phyloP scores from a whole-genome alignment of 2,888 invertebrate genomes.

The Trichopria drosophilae region DNA sequence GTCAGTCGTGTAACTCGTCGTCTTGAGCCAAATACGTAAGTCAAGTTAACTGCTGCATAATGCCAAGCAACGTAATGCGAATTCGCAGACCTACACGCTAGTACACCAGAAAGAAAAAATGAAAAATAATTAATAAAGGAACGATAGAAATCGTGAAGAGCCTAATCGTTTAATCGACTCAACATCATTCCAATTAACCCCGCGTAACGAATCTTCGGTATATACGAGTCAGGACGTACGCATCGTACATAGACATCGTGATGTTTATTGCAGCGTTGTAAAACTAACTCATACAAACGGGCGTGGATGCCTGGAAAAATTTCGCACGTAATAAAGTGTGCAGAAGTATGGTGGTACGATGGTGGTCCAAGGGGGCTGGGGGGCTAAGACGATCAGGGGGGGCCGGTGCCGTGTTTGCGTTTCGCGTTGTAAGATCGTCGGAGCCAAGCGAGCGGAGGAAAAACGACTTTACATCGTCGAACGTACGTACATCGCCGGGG shows the following conservation, averaged over 20 bases:
- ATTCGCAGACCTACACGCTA: no score
- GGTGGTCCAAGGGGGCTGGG: no score
- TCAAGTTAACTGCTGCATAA: no score
- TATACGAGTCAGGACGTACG: conserved; percentile 2
- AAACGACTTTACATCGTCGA: conserved; percentile 47
- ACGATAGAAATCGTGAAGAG: no score
- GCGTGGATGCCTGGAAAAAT: conserved; percentile 43
- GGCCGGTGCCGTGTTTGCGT: conserved; percentile 21
- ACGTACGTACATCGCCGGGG: conserved; percentile 26
- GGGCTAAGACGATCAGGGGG: conserved; percentile 9
- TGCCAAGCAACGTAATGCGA: no score
- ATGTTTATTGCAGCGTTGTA: conserved; percentile 42
- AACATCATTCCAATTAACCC: conserved; percentile 51
- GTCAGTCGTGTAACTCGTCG: no score
- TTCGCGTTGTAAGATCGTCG: conserved; percentile 14
- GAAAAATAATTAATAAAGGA: no score
- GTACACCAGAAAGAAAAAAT: no score
- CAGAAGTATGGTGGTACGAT: conserved; percentile 5
- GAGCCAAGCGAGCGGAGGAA: conserved; percentile 37
- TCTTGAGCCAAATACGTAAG: no score
- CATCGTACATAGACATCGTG: conserved; percentile 11
- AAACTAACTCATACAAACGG: conserved; percentile 43
- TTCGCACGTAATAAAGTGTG: conserved; percentile 54
- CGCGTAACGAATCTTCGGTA: conserved; percentile 6
- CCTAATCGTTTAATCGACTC: conserved; percentile 51